A percentile compares a stretch with the other conserved stretches of the same genome.
phyloP scores from a whole-genome alignment of 2,888 invertebrate species.

The Meiosimyza decipiens region DNA sequence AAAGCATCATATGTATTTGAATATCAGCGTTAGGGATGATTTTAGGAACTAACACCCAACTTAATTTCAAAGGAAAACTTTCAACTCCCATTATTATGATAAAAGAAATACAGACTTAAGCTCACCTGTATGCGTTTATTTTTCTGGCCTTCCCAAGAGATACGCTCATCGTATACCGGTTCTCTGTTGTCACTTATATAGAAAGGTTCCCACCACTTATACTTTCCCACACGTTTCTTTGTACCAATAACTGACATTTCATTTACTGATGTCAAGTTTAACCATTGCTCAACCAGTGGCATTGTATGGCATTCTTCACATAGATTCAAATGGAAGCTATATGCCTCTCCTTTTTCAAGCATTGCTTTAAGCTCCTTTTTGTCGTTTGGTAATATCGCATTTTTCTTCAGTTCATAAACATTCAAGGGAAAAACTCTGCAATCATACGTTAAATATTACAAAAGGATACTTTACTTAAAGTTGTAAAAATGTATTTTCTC shows the following conservation, averaged over 20 bases:
- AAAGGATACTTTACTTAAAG: too few species aligned
- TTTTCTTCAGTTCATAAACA: slow-evolving; percentile 52
- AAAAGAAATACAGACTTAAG: neutral
- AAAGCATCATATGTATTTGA: too few species aligned
- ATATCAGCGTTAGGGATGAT: too few species aligned
- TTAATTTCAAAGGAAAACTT: too few species aligned
- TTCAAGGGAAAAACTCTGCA: slow-evolving; percentile 53
- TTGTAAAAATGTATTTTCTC: too few species aligned
- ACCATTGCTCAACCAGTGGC: slow-evolving; percentile 48
- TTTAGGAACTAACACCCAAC: too few species aligned
- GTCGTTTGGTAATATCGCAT: slow-evolving; percentile 48
- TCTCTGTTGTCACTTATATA: slow-evolving; percentile 90
- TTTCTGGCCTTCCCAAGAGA: slow-evolving; percentile 89
- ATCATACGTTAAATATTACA: too few species aligned
- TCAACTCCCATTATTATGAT: too few species aligned
- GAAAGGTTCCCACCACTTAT: slow-evolving; percentile 89
- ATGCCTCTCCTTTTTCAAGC: slow-evolving; percentile 39
- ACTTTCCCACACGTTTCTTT: slow-evolving; percentile 77
- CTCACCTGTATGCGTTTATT: slow-evolving; percentile 61
- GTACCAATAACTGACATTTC: slow-evolving; percentile 71
- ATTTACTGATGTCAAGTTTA: slow-evolving; percentile 36
- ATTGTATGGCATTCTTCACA: slow-evolving; percentile 50
- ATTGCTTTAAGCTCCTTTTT: slow-evolving; percentile 53
- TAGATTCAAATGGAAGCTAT: slow-evolving; percentile 49
- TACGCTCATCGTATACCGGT: slow-evolving; percentile 87